Conservation (phyloP, 1,140 invertebrate species). For the Heliconius eleuchia region DNA sequence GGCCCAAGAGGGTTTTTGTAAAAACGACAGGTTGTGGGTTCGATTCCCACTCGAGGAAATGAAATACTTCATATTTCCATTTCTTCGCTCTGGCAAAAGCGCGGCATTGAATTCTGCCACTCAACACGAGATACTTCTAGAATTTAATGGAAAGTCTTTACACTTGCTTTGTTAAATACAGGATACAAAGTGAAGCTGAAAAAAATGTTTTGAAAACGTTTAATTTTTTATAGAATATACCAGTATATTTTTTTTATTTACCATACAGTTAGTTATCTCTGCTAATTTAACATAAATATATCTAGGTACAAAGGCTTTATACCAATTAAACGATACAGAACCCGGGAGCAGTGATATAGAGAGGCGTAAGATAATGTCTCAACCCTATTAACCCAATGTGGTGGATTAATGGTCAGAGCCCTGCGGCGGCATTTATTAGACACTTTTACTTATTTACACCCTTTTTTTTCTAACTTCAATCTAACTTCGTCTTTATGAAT, state of each 20-base stretch:
- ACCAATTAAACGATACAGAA: slow-evolving; percentile 37
- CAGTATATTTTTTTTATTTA: not conserved
- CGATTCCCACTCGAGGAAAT: too few species aligned
- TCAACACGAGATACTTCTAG: too few species aligned
- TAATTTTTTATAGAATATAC: not conserved
- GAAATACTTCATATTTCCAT: too few species aligned
- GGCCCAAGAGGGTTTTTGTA: too few species aligned
- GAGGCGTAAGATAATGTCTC: slow-evolving; percentile 42
- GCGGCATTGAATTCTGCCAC: too few species aligned
- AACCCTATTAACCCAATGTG: slow-evolving; percentile 45
- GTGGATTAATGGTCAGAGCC: slow-evolving; percentile 44
- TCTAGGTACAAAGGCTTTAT: slow-evolving; percentile 30
- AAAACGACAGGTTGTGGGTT: too few species aligned
- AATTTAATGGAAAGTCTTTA: too few species aligned
- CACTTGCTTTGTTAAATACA: too few species aligned
- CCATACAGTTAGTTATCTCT: not conserved
- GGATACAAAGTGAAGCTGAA: too few species aligned
- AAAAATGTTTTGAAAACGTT: too few species aligned
- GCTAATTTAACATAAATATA: slow-evolving; percentile 17
- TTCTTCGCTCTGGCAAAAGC: too few species aligned
- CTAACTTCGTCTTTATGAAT: not conserved
- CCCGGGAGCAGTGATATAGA: slow-evolving; percentile 40
- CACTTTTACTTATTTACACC: slow-evolving; percentile 43
- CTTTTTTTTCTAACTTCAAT: slow-evolving; percentile 38
- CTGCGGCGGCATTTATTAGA: slow-evolving; percentile 46